A percentile compares a stretch with the other conserved stretches of the same genome.
These are phyloP conservation scores for Petrocephalus microphthalmus DNA, from an alignment of 2,113 vertebrate species.

Conservation along the genomic window DNA sequence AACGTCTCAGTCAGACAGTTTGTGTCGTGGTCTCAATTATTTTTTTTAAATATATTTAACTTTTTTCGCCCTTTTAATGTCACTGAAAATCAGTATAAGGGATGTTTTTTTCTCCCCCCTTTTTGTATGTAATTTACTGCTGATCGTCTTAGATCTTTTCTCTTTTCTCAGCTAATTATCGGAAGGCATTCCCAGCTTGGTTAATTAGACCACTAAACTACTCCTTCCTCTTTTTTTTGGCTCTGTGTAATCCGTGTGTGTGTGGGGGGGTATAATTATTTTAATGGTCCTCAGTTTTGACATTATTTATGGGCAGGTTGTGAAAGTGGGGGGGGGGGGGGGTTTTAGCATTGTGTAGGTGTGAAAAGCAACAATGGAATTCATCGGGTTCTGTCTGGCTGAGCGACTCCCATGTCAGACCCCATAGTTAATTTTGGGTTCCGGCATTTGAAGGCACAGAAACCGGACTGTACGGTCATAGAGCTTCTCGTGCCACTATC, in stretches of 20 bases:
- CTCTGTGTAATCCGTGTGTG: slow-evolving; percentile 47
- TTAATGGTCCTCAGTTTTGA: slow-evolving; percentile 45
- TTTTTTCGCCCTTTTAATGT: neutral
- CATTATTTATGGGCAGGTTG: slow-evolving; percentile 41
- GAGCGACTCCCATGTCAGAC: slow-evolving; percentile 19
- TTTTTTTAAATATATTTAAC: neutral
- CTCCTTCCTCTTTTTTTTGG: slow-evolving; percentile 32
- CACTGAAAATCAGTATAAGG: neutral
- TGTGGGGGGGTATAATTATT: slow-evolving; percentile 29
- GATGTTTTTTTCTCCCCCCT: slow-evolving; percentile 3
- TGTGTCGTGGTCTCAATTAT: neutral
- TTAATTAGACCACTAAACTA: slow-evolving; percentile 64
- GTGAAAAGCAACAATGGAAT: slow-evolving; percentile 39
- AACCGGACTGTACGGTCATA: too few relatives aligned
- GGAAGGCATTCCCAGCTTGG: slow-evolving; percentile 47
- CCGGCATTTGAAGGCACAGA: neutral
- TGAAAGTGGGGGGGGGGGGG: slow-evolving; percentile 32
- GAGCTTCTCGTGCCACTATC: neutral
- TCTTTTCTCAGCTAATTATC: slow-evolving; percentile 47
- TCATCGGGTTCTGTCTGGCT: slow-evolving; percentile 13
- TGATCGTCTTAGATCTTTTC: slow-evolving; percentile 32
- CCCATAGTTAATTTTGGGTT: slow-evolving; percentile 1
- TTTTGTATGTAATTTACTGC: slow-evolving; percentile 37
- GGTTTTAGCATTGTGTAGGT: slow-evolving; percentile 19
- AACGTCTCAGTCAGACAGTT: slow-evolving; percentile 32